These are phyloP conservation scores for Zygothrica quintamaculata DNA, from an alignment of 2,888 invertebrate genomes.

Conservation along the genomic window DNA sequence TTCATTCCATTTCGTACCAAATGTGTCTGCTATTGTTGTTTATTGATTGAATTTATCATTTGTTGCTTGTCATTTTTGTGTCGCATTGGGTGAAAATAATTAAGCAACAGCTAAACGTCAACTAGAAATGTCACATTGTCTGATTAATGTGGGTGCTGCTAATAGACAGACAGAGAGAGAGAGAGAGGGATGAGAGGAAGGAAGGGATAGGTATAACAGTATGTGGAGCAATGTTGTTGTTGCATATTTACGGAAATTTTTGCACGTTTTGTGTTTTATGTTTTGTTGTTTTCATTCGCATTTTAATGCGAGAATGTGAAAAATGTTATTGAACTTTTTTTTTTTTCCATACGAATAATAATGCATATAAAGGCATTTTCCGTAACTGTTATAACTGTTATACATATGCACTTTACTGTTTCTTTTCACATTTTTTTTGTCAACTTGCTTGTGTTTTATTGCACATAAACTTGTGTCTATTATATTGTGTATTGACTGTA, in stretches of 20 bases:
- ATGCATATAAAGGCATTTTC: slow-evolving; percentile 20
- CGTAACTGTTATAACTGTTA: no score
- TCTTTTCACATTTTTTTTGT: slow-evolving; percentile 1
- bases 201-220: slow-evolving; percentile 2
- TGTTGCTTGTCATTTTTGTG: no score
- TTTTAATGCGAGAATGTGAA: slow-evolving; percentile 61
- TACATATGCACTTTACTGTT: no score
- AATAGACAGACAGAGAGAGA: neutral
- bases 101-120: slow-evolving; percentile 16
- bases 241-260: slow-evolving; percentile 34
- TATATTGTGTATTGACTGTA: no score
- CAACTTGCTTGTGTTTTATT: no score
- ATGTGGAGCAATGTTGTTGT: slow-evolving; percentile 6
- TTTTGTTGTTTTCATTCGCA: slow-evolving; percentile 9
- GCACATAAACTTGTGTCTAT: no score
- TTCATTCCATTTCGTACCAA: slow-evolving; percentile 8
- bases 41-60: slow-evolving; percentile 8
- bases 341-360: no score
- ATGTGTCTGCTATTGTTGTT: slow-evolving; percentile 7
- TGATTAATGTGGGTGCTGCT: neutral
- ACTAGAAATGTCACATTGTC: slow-evolving; percentile 6
- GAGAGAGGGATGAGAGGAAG: neutral
- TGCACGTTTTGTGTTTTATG: slow-evolving; percentile 18
- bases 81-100: slow-evolving; percentile 39
- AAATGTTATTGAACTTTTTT: slow-evolving; percentile 47